Base-by-base conservation (phyloP, 2,888 invertebrate species). In the Pogonocherus hispidulus region DNA sequence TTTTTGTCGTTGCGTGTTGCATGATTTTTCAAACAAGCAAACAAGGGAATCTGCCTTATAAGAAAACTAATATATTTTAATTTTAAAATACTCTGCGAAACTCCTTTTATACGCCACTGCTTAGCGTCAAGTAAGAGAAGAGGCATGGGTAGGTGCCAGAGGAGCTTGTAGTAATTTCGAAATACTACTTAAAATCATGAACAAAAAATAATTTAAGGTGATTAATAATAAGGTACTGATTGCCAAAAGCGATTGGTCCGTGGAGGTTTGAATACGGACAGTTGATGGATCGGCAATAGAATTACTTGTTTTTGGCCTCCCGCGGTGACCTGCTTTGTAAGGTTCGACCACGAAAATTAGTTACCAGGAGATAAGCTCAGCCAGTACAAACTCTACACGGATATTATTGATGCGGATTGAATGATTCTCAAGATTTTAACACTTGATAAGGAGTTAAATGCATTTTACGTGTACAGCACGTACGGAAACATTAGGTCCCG, bases 271-370 rank as follows among this genome's bases (percentile, higher is more conserved):
- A 81, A 80, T 80, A 77, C 76, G 74, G 79, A 79, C 80, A 80
- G 75, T 78, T 82, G 82, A 83, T 82, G 81, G 80, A 82, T 83
- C 79, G 79, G 81, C 80, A 82, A 81, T 82, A 81, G 81, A 83
- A 83, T 82, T 81, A 81, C 80, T 80, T 83, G 78, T 81, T 80
- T n/a, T 71, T 76, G 79, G 80, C 76, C 68, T 79, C 83, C 83
- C 75, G 80, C 76, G 66, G 83, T 63, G 82, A 77, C 71, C 69
- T 72, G 76, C 77, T 77, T 79, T 80, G 75, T 76, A 73, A 73
- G 72, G 74, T 71, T 74, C 78, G 74, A 77, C 79, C 77, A 75
- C 72, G 78, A 76, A 80, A 80, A 80, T 80, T 80, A 80, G 76
- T 78, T 79, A 78, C 73, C 76, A 67, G 71, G 72, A 73, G 68